Base-by-base conservation (phyloP, 2,888 invertebrate species). In the Apamea epomidion region DNA sequence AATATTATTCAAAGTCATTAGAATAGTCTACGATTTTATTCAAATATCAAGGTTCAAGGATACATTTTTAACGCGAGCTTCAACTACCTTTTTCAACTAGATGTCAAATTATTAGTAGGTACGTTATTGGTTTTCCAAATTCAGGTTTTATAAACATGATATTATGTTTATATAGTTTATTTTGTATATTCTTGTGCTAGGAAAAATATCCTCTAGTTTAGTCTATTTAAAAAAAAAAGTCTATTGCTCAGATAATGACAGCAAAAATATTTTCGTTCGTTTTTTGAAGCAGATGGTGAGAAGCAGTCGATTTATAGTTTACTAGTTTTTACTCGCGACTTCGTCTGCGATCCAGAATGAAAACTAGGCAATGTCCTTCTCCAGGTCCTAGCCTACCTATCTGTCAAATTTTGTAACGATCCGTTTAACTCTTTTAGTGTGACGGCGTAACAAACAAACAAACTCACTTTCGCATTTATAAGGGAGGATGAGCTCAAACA, bases 21-120 rank as follows among this genome's bases (percentile, higher is more conserved):
- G 48, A 58, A 71, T 67, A 71, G 54, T 76, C 67, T 77, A 77
- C 60, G 5, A 62, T 67, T 76, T 51, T 72, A 45, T 45, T 54
- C 6, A 68, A 68, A 68, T 62, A 45, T 54, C 83, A 65, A 16
- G 16, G 78, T 78, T 81, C 81, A 81, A 83, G 70, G 58, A 70
- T 25, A 58, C 1, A 12, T 54, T 70, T 70, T 64, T 62, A 69
- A 68, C n/a, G 67, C 69, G 7, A 29, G 37, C 18, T 69, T 51
- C 0, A 18, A 32, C 42, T 69, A 62, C 7, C 10, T 45, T 8
- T 16, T 78, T 48, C 2, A 60, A 68, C 2, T n/a, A 5, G n/a
- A 16, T 37, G 21, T 7, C 16, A 76, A 54, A 32, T 72, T 18
- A n/a, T 51, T 21, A n/a, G 12, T n/a, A 18, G 14, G 42, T 42